Base-by-base conservation (phyloP, 2,797 vertebrate genomes). In the Argyrosomus regius region DNA sequence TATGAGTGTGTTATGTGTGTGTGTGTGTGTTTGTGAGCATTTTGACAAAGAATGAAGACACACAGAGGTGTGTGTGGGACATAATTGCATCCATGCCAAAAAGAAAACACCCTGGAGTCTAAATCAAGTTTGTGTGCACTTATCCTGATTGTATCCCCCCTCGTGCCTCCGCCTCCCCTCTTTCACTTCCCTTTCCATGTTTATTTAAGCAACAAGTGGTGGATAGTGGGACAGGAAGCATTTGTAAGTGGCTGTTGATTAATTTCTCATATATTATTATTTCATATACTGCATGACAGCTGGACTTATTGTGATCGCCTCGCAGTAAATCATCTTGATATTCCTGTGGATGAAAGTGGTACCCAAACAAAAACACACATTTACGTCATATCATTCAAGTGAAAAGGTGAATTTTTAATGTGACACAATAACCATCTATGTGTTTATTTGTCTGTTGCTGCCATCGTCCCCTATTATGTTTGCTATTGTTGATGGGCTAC, bases 31-130 rank as follows among this genome's bases (percentile, higher is more conserved):
- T 20, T 69, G 3, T 46, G 43, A 39, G 6, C 10, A 12, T 16
- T 3, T 17, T 6, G 9, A 45, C 43, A 45, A 13, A 45, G 16
- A 41, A 48, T 52, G 81, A 24, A 39, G 45, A 26, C 16, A 39
- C 35, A 8, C 35, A 28, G 11, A 70, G 10, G 14, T 20, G 39
- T 50, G 22, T 59, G 28, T 45, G 12, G 46, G 53, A 62, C 77
- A 80, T 75, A 41, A 70, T 66, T 81, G 66, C 52, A 65, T 62
- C 57, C 41, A 39, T 3, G 6, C 50, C 79, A 69, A 87, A 88
- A 73, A 69, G 70, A 59, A 77, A 74, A 71, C 80, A 75, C 28
- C 12, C 63, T 26, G 20, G 45, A 67, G 14, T 81, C 49, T 56
- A 72, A 81, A 74, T 86, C 12, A 65, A 61, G 60, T 77, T 64